phyloP scores from a whole-genome alignment of 2,797 vertebrate species.

The Aeoliscus strigatus region DNA sequence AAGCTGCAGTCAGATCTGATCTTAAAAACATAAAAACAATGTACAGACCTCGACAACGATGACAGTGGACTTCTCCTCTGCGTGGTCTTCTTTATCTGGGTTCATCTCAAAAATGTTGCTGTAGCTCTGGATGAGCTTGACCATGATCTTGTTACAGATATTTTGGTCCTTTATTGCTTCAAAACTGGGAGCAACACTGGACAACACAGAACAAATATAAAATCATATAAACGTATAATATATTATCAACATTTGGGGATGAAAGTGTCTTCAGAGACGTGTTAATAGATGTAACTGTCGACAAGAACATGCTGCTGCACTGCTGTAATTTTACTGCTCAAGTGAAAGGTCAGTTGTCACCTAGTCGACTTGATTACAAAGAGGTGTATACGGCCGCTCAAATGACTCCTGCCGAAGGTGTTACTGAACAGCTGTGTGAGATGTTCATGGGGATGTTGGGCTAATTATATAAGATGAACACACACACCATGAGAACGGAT shows the following conservation, averaged over 20 bases:
- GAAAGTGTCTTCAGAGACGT: too few relatives aligned
- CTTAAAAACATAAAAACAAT: conserved; percentile 10
- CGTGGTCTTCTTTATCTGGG: conserved; percentile 7
- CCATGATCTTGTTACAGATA: conserved; percentile 90
- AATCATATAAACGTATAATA: too few relatives aligned
- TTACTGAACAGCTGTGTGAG: conserved; percentile 34
- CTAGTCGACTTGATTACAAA: too few relatives aligned
- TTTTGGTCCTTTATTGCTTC: conserved; percentile 88
- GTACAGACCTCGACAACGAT: conserved; percentile 56
- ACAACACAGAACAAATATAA: conserved; percentile 15
- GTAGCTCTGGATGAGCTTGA: conserved; percentile 85
- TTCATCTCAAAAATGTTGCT: conserved; percentile 76
- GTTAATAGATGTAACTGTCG: too few relatives aligned
- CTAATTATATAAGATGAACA: conserved; percentile 38
- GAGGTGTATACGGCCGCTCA: too few relatives aligned
- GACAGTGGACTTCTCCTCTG: conserved; percentile 16
- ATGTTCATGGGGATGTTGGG: conserved; percentile 7
- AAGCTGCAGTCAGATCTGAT: too few relatives aligned
- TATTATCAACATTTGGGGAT: too few relatives aligned
- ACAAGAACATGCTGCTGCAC: too few relatives aligned
- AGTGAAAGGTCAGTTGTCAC: too few relatives aligned
- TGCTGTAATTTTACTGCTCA: too few relatives aligned
- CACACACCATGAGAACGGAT: too few relatives aligned
- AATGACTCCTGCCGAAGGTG: conserved; percentile 2
- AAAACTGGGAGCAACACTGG: conserved; percentile 81